phyloP scores from a whole-genome alignment of 2,797 vertebrate genomes.

The Oryzias dopingdopingensis region DNA sequence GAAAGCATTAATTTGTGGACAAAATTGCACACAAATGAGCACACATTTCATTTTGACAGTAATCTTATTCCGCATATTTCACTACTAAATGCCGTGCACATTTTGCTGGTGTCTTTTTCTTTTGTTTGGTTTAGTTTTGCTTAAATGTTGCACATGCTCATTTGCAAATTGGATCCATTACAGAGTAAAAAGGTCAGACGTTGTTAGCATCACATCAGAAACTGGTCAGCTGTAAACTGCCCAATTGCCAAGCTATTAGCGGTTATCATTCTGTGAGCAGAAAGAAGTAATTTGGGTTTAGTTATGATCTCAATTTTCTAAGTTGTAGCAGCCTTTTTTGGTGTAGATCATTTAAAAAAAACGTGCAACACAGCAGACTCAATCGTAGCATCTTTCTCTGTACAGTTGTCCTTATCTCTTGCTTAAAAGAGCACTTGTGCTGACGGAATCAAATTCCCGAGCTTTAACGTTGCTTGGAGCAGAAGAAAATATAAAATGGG shows the following conservation, averaged over 20 bases:
- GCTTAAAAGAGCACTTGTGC: slow-evolving; percentile 30
- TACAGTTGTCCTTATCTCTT: slow-evolving; percentile 10
- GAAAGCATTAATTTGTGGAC: too few species aligned
- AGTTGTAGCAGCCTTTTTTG: slow-evolving; percentile 3
- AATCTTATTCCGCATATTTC: too few species aligned
- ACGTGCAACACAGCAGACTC: slow-evolving; percentile 6
- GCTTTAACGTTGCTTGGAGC: slow-evolving; percentile 42
- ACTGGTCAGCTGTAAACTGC: slow-evolving; percentile 53
- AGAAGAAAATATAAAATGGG: slow-evolving; percentile 40
- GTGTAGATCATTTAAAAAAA: too few species aligned
- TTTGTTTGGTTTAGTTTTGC: slow-evolving; percentile 14
- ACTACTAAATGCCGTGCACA: background rate
- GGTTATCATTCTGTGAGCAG: slow-evolving; percentile 46
- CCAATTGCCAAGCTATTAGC: slow-evolving; percentile 52
- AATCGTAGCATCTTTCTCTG: slow-evolving; percentile 2
- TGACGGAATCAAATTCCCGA: slow-evolving; percentile 52
- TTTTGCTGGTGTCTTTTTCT: background rate
- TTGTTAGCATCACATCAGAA: slow-evolving; percentile 51
- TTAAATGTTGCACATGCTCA: slow-evolving; percentile 20
- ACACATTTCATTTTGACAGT: too few species aligned
- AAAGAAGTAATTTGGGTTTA: slow-evolving; percentile 35
- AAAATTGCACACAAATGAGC: too few species aligned
- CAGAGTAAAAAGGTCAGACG: slow-evolving; percentile 34
- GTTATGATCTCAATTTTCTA: slow-evolving; percentile 20
- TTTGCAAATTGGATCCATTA: slow-evolving; percentile 42